Percentiles rank a stretch among this genome's conserved stretches.
Evolutionary conservation across 2,797 vertebrate genomes (phyloP).

Genomic region (Chelon labrosus): DNA sequence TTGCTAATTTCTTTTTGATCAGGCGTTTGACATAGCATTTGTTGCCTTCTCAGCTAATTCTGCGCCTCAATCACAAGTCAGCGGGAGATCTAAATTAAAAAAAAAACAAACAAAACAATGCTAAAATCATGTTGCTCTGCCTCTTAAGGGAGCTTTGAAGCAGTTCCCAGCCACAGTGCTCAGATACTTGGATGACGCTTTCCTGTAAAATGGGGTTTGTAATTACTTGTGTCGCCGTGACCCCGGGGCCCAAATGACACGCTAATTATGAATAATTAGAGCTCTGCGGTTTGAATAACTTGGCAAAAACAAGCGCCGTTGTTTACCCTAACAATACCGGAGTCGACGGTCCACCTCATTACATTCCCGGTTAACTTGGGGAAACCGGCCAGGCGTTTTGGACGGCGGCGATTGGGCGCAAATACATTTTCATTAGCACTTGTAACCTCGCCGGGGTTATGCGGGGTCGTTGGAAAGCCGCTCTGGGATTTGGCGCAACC

Average conservation of each 20-base stretch:
- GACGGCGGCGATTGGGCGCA: neutral
- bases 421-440: conserved; percentile 29
- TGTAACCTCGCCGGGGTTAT: conserved; percentile 6
- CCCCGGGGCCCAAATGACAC: conserved; percentile 51
- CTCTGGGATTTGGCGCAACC: conserved; percentile 4
- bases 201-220: conserved; percentile 54
- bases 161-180: neutral
- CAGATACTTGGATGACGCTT: conserved; percentile 19
- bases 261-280: conserved; percentile 73
- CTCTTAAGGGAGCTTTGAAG: conserved; percentile 26
- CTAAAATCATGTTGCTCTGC: neutral
- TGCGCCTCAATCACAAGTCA: neutral
- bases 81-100: neutral
- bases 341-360: conserved; percentile 43
- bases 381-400: conserved; percentile 13
- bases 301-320: conserved; percentile 51
- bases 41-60: no score
- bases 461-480: neutral
- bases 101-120: conserved; percentile 6
- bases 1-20: neutral
- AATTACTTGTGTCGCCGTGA: conserved; percentile 59
- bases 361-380: conserved; percentile 4
- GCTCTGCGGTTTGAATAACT: conserved; percentile 49
- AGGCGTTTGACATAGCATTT: no score
- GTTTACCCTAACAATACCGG: conserved; percentile 48